Evolutionary conservation across 2,888 invertebrate species (phyloP).

Genomic region (Tiliacea aurago): DNA sequence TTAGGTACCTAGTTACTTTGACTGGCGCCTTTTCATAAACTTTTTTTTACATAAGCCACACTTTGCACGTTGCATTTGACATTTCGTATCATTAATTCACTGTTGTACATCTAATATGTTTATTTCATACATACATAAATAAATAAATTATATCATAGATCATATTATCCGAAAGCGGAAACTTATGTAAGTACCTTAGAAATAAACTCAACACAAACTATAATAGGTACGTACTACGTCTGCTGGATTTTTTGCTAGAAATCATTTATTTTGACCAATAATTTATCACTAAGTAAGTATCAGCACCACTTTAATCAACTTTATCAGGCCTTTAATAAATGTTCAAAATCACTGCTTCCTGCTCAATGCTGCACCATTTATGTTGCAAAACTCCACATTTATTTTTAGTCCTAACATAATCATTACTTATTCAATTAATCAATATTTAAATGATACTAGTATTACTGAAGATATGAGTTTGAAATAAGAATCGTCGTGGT

Average conservation of each 20-base stretch:
- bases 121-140: neutral
- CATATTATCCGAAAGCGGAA: too few species aligned
- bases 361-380: too few species aligned
- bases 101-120: too few species aligned
- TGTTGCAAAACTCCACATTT: slow-evolving; percentile 17
- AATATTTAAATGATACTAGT: slow-evolving; percentile 3
- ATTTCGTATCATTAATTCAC: neutral
- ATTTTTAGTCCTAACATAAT: neutral
- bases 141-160: neutral
- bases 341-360: neutral
- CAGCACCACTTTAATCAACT: neutral
- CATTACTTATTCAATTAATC: slow-evolving; percentile 17
- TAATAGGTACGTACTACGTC: too few species aligned
- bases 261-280: too few species aligned
- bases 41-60: neutral
- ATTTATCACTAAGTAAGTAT: neutral
- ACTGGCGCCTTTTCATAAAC: neutral
- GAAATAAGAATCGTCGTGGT: slow-evolving; percentile 11
- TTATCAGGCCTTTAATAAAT: neutral
- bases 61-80: neutral
- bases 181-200: too few species aligned
- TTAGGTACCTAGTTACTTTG: too few species aligned
- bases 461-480: slow-evolving; percentile 22
- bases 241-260: too few species aligned
- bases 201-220: too few species aligned